Evolutionary conservation across 2,113 vertebrate species (phyloP), one percentile per base, ranked within the genome.

Genomic region (Otis tarda): DNA sequence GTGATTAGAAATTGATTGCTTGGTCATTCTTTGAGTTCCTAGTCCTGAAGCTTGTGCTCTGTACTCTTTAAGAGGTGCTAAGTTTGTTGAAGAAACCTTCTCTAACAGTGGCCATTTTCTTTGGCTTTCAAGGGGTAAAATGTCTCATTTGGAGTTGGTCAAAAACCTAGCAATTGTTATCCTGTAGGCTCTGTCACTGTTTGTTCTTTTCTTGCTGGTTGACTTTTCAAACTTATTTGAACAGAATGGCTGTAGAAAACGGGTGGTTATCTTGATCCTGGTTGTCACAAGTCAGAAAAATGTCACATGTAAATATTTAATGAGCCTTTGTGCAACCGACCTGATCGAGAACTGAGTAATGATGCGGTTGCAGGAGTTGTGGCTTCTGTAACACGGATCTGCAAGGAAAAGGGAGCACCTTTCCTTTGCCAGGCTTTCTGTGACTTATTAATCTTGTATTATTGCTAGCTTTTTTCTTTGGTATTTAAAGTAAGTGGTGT

Each of bases 301-400:
- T 83, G 79, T 96, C 87, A 93, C 19, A 55, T 86, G 96, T 95
- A 96, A 96, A 97, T 96, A 85, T 97, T 97, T 95, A 95, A 95
- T 95, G 92, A 95, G 81, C 63, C 87, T 94, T 94, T 95, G 90
- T 96, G 95, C 87, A 95, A 67, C 75, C 65, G 90, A 95, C 82
- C 91, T 17, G 67, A 80, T 88, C 7, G 0, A 85, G 82, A 83
- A 76, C 70, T 59, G 59, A 73, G 67, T 41, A 90, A 85, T 3
- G 39, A 85, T 78, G 67, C 3, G 0, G 63, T 65, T 2, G 12
- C 41, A 65, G 63, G 59, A 91, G 75, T 4, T 0, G 3, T 0
- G 4, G 41, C 50, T 96, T 85, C 57, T 52, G 65, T 79, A 85
- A 93, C 85, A 67, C 3, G 18, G 89, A 93, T 95, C 90, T 91